Base-by-base conservation (phyloP, 2,888 invertebrate species). In the Ophion obscuratus region DNA sequence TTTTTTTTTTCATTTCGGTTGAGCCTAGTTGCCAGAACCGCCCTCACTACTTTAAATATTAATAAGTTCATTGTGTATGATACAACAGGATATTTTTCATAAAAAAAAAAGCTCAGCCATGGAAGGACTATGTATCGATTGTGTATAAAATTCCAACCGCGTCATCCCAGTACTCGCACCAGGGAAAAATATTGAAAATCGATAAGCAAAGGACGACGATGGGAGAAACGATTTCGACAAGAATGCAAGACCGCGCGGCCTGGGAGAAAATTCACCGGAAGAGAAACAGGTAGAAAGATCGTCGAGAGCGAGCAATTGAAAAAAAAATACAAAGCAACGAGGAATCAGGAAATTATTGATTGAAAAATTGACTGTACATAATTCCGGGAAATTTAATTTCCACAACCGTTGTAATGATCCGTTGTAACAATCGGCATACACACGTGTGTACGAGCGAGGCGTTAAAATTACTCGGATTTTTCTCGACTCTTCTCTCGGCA, bases 361-460 rank as follows among this genome's bases (percentile, higher is more conserved):
- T 74, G 78, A 74, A 78, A 79, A 70, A 67, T 75, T 53, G 74
- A 36, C 20, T 47, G 76, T 62, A 40, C 40, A 9, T 40, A 53
- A 62, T 85, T 83, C 85, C 66, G 76, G 68, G 83, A 80, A 85
- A 61, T 85, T 80, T 61, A 31, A 76, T 80, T 83, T 59, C 2
- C 68, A 68, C 57, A 74, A 76, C 76, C 62, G 62, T 81, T 64
- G 59, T 76, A 74, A 81, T 77, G 61, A 82, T 67, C 11, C n/a
- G 24, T 61, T 24, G 61, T 75, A 31, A 80, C 81, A 77, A 86
- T 80, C 57, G 53, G 17, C 5, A 5, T 53, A 14, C 14, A 53
- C 53, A 20, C 44, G 31, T 64, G 75, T 62, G 31, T 44, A 75
- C 57, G 27, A 36, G 20, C 47, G 78, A 57, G 66, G 64, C 44